Evolutionary conservation across 2,888 invertebrate species (phyloP).

Genomic region (Metopia argyrocephala): DNA sequence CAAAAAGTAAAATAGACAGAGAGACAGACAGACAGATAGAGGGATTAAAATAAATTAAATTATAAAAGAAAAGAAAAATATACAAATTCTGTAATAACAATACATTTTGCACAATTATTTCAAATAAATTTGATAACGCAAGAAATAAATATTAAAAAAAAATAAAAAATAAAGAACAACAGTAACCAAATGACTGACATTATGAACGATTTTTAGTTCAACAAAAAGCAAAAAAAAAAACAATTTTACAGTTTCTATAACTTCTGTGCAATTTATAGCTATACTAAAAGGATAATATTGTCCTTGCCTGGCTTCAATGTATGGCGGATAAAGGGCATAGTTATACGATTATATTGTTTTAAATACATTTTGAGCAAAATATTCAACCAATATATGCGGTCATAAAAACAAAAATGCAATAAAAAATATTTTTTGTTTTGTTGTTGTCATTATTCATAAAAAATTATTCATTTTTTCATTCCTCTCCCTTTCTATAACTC

Average conservation of each 20-base stretch:
- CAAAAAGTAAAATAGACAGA: background rate
- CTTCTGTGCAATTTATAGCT: background rate
- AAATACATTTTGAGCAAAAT: slow-evolving; percentile 29
- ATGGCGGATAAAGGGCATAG: background rate
- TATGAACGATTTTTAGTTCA: too few relatives aligned
- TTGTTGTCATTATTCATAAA: background rate
- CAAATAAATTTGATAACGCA: too few relatives aligned
- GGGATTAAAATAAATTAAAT: too few relatives aligned
- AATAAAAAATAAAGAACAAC: too few relatives aligned
- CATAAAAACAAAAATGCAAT: slow-evolving; percentile 40
- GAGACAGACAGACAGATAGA: background rate
- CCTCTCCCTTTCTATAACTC: background rate
- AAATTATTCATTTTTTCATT: background rate
- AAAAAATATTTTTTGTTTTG: slow-evolving; percentile 16
- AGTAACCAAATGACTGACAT: too few relatives aligned
- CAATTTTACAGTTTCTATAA: too few relatives aligned
- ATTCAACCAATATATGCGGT: slow-evolving; percentile 24
- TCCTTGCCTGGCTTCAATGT: background rate
- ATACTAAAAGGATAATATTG: background rate
- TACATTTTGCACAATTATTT: too few relatives aligned
- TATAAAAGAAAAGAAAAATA: too few relatives aligned
- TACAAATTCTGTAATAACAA: too few relatives aligned
- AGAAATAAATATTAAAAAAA: too few relatives aligned
- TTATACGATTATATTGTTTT: slow-evolving; percentile 14
- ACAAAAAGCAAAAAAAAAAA: too few relatives aligned